Conservation (phyloP, 2,888 invertebrate species). For the Hirtodrosophila duncani region DNA sequence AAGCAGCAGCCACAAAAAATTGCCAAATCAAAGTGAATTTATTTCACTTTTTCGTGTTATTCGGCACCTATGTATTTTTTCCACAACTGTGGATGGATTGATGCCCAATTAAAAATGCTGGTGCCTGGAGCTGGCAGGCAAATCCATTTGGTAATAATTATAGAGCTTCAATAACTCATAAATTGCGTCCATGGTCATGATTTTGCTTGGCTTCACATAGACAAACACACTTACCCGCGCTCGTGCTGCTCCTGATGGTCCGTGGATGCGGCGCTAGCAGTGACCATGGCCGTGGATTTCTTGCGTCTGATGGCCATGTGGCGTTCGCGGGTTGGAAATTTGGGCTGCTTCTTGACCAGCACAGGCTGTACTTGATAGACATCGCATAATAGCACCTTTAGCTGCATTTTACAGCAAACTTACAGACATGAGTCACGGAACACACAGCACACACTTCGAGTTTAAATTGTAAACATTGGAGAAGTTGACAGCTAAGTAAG, state of each 20-base stretch:
- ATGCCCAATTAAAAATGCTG: constrained; percentile 68
- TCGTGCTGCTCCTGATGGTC: background rate
- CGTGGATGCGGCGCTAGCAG: constrained; percentile 10
- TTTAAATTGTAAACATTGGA: constrained; percentile 45
- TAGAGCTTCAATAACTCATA: constrained; percentile 52
- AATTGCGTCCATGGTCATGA: constrained; percentile 24
- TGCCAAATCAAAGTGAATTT: constrained; percentile 37
- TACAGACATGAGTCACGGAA: background rate
- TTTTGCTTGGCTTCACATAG: background rate
- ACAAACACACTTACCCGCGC: background rate
- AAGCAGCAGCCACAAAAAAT: constrained; percentile 32
- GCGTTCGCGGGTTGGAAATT: constrained; percentile 84
- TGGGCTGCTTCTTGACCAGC: constrained; percentile 80
- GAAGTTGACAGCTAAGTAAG: constrained; percentile 27
- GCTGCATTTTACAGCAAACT: constrained; percentile 34
- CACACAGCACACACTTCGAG: constrained; percentile 30
- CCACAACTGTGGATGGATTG: constrained; percentile 45
- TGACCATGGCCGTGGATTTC: constrained; percentile 70
- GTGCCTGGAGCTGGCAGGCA: constrained; percentile 25
- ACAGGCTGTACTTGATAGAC: constrained; percentile 76
- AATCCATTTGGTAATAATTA: constrained; percentile 54
- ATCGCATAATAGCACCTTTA: constrained; percentile 51
- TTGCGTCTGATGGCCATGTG: constrained; percentile 84
- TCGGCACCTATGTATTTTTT: constrained; percentile 4
- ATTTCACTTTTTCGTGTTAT: constrained; percentile 22